Conservation (phyloP, 1,140 invertebrate species). For the Melitaea cinxia region DNA sequence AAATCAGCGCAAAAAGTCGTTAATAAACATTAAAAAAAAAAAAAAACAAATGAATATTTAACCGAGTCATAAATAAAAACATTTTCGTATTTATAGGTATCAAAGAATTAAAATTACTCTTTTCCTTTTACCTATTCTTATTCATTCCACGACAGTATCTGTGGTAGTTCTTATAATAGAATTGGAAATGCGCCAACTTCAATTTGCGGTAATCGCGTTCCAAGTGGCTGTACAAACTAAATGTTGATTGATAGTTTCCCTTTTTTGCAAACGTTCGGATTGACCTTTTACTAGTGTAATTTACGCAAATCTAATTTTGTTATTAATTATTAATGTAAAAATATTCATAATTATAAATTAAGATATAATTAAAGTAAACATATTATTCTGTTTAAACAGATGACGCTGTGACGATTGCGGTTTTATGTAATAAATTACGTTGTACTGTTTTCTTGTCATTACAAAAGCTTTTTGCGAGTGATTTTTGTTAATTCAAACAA, state of each 20-base stretch:
- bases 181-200: constrained; percentile 68
- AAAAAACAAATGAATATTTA: not conserved
- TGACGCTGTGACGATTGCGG: too few relatives aligned
- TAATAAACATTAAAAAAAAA: not conserved
- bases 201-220: constrained; percentile 67
- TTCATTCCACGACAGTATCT: constrained; percentile 44
- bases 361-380: too few relatives aligned
- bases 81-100: not conserved
- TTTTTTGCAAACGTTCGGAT: constrained; percentile 57
- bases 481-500: too few relatives aligned
- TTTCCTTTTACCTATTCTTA: constrained; percentile 36
- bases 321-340: not conserved
- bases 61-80: too few relatives aligned
- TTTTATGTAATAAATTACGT: too few relatives aligned
- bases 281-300: constrained; percentile 16
- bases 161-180: constrained; percentile 55
- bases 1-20: too few relatives aligned
- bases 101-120: constrained; percentile 22
- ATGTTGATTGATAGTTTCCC: constrained; percentile 72
- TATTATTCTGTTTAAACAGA: too few relatives aligned
- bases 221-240: constrained; percentile 71
- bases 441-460: too few relatives aligned
- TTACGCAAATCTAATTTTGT: constrained; percentile 1
- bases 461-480: too few relatives aligned
- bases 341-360: too few relatives aligned